Evolutionary conservation across 2,113 vertebrate genomes (phyloP).

Genomic region (Redunca redunca): DNA sequence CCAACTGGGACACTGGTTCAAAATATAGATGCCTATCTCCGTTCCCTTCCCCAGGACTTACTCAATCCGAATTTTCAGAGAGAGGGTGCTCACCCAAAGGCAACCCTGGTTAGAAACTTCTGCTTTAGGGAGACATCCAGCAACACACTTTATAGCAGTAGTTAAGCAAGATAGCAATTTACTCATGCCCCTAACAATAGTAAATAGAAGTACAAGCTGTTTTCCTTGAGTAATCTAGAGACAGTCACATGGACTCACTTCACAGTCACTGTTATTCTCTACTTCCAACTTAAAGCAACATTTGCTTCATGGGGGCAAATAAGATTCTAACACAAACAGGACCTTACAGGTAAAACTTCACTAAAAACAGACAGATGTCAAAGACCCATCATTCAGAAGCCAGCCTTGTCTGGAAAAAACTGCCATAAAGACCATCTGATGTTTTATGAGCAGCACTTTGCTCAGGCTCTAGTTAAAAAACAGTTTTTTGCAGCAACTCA

Average conservation of each 20-base stretch:
- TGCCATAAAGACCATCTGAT: background rate
- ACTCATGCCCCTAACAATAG: background rate
- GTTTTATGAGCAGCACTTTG: background rate
- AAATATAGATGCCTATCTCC: background rate
- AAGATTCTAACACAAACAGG: background rate
- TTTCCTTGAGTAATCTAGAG: background rate
- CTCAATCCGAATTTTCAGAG: background rate
- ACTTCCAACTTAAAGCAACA: background rate
- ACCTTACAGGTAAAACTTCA: background rate
- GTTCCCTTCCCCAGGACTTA: background rate
- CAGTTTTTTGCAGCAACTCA: background rate
- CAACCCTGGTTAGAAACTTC: background rate
- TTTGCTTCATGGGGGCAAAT: background rate
- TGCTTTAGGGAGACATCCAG: background rate
- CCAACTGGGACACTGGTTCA: background rate
- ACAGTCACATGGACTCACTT: background rate
- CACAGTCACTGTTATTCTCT: background rate
- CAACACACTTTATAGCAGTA: background rate
- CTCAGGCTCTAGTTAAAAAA: constrained; percentile 20
- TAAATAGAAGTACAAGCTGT: background rate
- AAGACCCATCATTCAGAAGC: background rate
- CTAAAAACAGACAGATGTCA: background rate
- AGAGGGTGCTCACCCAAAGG: background rate
- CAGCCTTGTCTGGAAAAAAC: background rate
- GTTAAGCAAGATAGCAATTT: background rate